Evolutionary conservation across 1,140 invertebrate genomes (phyloP), one percentile per base, ranked within the genome.

Genomic region (Xylocopa sonorina): DNA sequence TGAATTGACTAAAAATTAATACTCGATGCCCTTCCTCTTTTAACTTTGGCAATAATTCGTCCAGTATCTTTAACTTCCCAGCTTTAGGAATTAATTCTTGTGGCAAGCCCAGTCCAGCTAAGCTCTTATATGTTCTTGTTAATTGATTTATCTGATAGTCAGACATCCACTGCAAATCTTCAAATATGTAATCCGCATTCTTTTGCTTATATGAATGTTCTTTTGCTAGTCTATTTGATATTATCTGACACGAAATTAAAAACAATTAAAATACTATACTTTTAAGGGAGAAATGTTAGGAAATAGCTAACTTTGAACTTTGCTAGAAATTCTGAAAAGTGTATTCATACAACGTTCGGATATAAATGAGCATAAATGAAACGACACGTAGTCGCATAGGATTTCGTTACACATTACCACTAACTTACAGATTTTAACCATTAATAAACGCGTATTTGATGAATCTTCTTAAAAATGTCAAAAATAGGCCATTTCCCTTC

Each of bases 1-100:
- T 97, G 92, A 99, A 99, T 93, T 99, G 98, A 90, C 97, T 98
- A 93, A 99, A 99, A 60, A 99, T 95, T 62, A 99, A 93, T 43
- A 98, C 96, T 46, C 97, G 93, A 89, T 97, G 96, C 0, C 95
- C 95, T 1, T 94, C 94, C 9, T 92, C 91, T 90, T 97, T 96
- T 41, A 99, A 92, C 85, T 95, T 94, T 0, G 95, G 94, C 55
- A 99, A 91, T 87, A 98, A 93, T 82, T 95, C 93, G 89, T 99
- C 98, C 73, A 99, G 90, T 86, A 97, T 95, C 55, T 94, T 88
- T 88, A 99, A 96, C 93, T 99, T 99, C 0, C 98, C 98, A 18
- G 97, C 97, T 63, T 94, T 92, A 24, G 95, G 92, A 74, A 99
- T 95, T 16, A 97, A 83, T 21, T 95, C 91, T 72, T 96, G 95